Percentiles rank a stretch among this genome's conserved stretches.
Evolutionary conservation across 2,888 invertebrate species (phyloP).

Genomic region (Piscicola geometra): DNA sequence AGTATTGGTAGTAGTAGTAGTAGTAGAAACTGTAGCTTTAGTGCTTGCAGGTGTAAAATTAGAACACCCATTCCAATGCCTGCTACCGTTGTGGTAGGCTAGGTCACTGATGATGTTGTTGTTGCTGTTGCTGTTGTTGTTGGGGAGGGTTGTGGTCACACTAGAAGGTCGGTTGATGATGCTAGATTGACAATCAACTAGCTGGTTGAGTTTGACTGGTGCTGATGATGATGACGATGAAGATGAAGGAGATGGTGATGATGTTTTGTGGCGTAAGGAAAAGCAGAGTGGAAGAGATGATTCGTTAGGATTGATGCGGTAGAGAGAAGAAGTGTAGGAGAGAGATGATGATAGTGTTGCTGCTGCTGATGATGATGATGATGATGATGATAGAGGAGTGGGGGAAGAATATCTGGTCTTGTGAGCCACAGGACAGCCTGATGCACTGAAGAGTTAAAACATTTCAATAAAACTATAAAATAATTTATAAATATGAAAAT

Average conservation of each 20-base stretch:
- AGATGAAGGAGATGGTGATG: not conserved
- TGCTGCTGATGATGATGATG: slow-evolving; percentile 11
- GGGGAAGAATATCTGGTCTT: slow-evolving; percentile 42
- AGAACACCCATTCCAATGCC: too few relatives aligned
- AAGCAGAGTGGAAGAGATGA: slow-evolving; percentile 45
- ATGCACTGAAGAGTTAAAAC: slow-evolving; percentile 71
- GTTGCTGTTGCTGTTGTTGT: not conserved
- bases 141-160: not conserved
- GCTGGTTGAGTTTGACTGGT: slow-evolving; percentile 34
- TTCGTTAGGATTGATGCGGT: slow-evolving; percentile 26
- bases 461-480: not conserved
- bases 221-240: not conserved
- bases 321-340: not conserved
- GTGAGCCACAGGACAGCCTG: slow-evolving; percentile 92
- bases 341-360: not conserved
- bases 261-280: not conserved
- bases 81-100: too few relatives aligned
- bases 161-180: not conserved
- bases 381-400: too few relatives aligned
- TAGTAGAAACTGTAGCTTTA: too few relatives aligned
- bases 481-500: slow-evolving; percentile 27
- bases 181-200: not conserved
- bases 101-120: not conserved
- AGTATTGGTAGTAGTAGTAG: too few relatives aligned
- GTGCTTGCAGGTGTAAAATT: too few relatives aligned